Conservation (phyloP, 2,797 vertebrate species). For the Gymnodraco acuticeps region DNA sequence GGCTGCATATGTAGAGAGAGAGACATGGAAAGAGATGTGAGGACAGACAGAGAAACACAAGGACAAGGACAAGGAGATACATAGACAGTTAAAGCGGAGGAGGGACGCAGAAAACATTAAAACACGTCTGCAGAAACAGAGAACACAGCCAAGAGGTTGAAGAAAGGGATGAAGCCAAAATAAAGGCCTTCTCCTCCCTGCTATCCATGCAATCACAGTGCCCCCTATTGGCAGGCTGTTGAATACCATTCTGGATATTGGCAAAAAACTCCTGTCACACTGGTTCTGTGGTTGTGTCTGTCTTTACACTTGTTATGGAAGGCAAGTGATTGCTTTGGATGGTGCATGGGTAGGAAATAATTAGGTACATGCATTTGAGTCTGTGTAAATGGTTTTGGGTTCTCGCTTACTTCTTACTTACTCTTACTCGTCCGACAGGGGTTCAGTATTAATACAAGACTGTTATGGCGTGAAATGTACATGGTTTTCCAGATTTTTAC, state of each 20-base stretch:
- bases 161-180: constrained; percentile 30
- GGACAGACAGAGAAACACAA: constrained; percentile 19
- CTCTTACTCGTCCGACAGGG: too few relatives aligned
- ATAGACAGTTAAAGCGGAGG: constrained; percentile 14
- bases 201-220: constrained; percentile 64
- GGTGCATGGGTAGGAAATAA: background rate
- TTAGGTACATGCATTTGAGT: background rate
- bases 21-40: constrained; percentile 22
- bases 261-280: background rate
- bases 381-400: background rate
- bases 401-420: background rate
- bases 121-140: background rate
- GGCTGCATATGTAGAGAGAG: background rate
- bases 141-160: constrained; percentile 9
- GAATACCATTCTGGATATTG: constrained; percentile 11
- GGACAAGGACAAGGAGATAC: constrained; percentile 17
- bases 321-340: background rate
- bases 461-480: background rate
- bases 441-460: background rate
- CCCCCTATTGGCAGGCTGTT: constrained; percentile 60
- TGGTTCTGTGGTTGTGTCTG: background rate
- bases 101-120: constrained; percentile 20
- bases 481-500: too few relatives aligned
- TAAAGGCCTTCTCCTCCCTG: constrained; percentile 23
- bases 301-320: background rate